These are phyloP conservation scores for Ascidia mentula DNA, from an alignment of 23 tunicate genomes.

Conservation along the genomic window DNA sequence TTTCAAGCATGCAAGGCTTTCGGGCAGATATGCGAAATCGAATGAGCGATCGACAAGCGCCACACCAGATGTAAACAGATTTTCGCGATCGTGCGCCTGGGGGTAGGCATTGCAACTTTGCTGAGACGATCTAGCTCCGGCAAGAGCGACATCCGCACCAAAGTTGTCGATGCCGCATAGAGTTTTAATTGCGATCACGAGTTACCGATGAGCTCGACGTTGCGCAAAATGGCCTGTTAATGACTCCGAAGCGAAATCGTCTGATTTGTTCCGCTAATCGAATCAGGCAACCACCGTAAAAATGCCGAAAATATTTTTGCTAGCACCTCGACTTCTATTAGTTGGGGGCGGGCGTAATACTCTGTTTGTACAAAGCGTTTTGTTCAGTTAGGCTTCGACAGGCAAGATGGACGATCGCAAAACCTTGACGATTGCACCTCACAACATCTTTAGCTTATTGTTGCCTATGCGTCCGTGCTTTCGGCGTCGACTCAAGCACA, in stretches of 20 bases:
- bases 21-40: conserved; percentile 3
- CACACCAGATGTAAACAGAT: not conserved
- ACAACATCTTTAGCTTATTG: conserved; percentile 5
- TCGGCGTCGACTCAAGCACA: not conserved
- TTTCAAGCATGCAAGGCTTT: not conserved
- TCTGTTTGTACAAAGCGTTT: conserved; percentile 1
- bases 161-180: not conserved
- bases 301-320: conserved; percentile 9
- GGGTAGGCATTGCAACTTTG: conserved; percentile 3
- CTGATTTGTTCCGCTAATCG: not conserved
- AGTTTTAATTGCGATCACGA: not conserved
- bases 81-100: not conserved
- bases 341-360: conserved; percentile 5
- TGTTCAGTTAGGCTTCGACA: conserved; percentile 1
- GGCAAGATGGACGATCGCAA: not conserved
- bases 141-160: not conserved
- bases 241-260: not conserved
- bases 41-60: conserved; percentile 6
- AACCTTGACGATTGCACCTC: conserved; percentile 2
- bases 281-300: conserved; percentile 11
- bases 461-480: not conserved
- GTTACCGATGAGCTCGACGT: not conserved
- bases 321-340: not conserved
- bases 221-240: not conserved
- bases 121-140: not conserved